Evolutionary conservation across 2,888 invertebrate genomes (phyloP), one percentile per base, ranked within the genome.

Genomic region (Eupithecia centaureata): DNA sequence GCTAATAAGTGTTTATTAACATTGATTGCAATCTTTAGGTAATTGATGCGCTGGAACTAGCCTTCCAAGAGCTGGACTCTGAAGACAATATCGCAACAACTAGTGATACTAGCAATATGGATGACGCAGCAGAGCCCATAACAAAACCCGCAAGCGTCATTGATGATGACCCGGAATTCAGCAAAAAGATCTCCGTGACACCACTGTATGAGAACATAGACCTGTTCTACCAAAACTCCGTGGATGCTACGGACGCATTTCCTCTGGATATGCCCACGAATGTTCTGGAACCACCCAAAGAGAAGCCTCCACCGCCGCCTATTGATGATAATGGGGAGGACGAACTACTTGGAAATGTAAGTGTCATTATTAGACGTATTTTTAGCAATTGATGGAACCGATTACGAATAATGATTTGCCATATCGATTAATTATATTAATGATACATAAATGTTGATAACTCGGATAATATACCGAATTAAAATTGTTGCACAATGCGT

Each of bases 301-400:
- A 97, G 82, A 97, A 97, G 80, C 97, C 97, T 32, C 97, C 97
- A 1, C 97, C 97, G 13, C 96, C 96, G 2, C 97, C 97, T 0
- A 93, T 94, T 63, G 95, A 95, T 64, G 92, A 94, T 58, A 76
- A 68, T 13, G 77, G 76, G 7, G 91, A 90, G 15, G 85, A 93
- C 77, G 92, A 92, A 78, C 88, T 94, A 66, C 86, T 91, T 54
- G 90, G 90, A 72, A 91, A 89, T 83, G 94, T 91, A 79, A 87
- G 91, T 90, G 69, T n/a, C 27, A 56, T 56, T 8, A 2, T 30
- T 54, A 28, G 8, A n/a, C 2, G 8, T 30, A 30, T 10, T 27
- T 15, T 52, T 15, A 13, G 15, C 2, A 42, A 18, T n/a, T 25
- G 13, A 52, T 15, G 7, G 8, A 52, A n/a, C 22, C 22, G 47